Conservation (phyloP, 2,113 vertebrate genomes). For the Callospermophilus lateralis region DNA sequence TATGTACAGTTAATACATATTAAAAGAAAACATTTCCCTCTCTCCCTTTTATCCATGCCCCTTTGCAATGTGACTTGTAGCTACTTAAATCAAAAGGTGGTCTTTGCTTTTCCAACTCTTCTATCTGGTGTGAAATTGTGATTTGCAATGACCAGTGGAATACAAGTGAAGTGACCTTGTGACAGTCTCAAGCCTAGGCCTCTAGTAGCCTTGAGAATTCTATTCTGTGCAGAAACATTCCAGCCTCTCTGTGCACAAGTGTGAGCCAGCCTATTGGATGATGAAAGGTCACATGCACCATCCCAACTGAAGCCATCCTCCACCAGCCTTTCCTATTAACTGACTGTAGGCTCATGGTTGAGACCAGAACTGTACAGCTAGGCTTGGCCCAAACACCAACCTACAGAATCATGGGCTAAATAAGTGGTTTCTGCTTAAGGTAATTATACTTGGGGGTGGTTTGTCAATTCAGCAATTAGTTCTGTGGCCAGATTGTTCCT, state of each 20-base stretch:
- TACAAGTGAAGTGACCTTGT: neutral
- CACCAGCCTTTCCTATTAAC: neutral
- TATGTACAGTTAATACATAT: too few relatives aligned
- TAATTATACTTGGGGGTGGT: neutral
- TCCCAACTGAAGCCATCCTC: neutral
- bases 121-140: neutral
- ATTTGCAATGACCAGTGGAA: neutral
- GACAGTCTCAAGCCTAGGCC: neutral
- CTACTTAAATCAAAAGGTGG: neutral
- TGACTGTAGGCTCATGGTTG: neutral
- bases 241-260: neutral
- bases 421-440: neutral
- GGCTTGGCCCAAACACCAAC: too few relatives aligned
- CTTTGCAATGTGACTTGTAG: neutral
- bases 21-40: neutral
- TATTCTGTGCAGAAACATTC: neutral
- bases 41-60: neutral
- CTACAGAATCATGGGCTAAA: neutral
- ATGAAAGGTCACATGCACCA: rapidly evolving
- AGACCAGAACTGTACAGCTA: neutral
- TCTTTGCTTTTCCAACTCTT: neutral
- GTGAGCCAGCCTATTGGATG: neutral
- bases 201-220: neutral
- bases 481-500: neutral
- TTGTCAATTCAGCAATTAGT: neutral